Evolutionary conservation across 2,888 invertebrate genomes (phyloP).

Genomic region (Conops quadrifasciatus): DNA sequence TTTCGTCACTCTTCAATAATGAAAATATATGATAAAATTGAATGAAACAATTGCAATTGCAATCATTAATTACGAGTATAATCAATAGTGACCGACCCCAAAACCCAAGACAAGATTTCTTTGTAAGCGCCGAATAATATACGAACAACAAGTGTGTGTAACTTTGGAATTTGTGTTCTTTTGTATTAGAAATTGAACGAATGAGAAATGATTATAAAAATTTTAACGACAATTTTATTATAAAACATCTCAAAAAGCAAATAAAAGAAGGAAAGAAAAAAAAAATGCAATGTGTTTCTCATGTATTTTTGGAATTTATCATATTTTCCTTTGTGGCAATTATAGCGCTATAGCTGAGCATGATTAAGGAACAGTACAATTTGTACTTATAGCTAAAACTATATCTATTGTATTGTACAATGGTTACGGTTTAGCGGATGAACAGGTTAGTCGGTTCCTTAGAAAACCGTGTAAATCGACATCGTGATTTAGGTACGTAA

Average conservation of each 20-base stretch:
- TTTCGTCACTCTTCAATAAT: constrained; percentile 23
- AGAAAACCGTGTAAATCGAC: no score
- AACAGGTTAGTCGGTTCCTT: no score
- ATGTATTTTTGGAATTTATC: constrained; percentile 29
- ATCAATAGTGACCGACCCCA: constrained; percentile 39
- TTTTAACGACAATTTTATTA: constrained; percentile 46
- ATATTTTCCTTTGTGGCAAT: constrained; percentile 45
- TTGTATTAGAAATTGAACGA: constrained; percentile 36
- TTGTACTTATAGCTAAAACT: background rate
- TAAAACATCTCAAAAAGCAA: constrained; percentile 54
- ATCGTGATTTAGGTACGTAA: no score
- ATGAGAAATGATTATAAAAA: constrained; percentile 41
- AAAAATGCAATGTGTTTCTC: constrained; percentile 44
- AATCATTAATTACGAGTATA: constrained; percentile 22
- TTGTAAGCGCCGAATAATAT: constrained; percentile 53
- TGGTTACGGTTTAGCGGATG: no score
- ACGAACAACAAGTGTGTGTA: constrained; percentile 42
- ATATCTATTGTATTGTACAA: no score
- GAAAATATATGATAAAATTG: constrained; percentile 4
- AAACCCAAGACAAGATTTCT: constrained; percentile 43
- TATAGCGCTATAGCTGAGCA: background rate
- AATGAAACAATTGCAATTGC: background rate
- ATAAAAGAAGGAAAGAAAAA: constrained; percentile 55
- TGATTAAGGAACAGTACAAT: background rate
- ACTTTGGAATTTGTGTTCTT: constrained; percentile 35